phyloP scores from a whole-genome alignment of 2,888 invertebrate species.

The Drosophila prolongata region DNA sequence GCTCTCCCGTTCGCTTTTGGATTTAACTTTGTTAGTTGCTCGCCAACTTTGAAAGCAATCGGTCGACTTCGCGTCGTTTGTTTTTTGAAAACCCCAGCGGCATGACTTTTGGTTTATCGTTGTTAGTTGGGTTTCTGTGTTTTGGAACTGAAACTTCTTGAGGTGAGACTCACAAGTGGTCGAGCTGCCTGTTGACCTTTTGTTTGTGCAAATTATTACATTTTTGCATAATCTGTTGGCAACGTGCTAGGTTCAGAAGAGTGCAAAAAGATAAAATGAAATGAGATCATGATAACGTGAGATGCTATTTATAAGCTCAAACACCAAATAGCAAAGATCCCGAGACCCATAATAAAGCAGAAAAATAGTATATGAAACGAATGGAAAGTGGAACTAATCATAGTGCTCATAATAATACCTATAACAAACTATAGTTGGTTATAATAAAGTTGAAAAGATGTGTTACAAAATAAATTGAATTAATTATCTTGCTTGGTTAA shows the following conservation, averaged over 20 bases:
- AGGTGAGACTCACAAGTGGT: slow-evolving; percentile 47
- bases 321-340: slow-evolving; percentile 20
- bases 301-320: slow-evolving; percentile 58
- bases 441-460: not conserved
- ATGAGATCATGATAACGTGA: slow-evolving; percentile 72
- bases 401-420: slow-evolving; percentile 3
- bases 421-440: not conserved
- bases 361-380: slow-evolving; percentile 15
- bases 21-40: slow-evolving; percentile 48
- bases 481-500: too few species aligned
- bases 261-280: slow-evolving; percentile 37
- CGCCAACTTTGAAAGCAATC: slow-evolving; percentile 53
- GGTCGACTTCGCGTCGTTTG: slow-evolving; percentile 34
- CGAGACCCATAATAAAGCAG: slow-evolving; percentile 14
- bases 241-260: slow-evolving; percentile 48
- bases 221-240: slow-evolving; percentile 62
- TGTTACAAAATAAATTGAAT: not conserved
- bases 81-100: slow-evolving; percentile 39
- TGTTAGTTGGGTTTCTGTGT: slow-evolving; percentile 3
- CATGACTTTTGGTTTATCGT: slow-evolving; percentile 40
- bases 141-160: slow-evolving; percentile 7
- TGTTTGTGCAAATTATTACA: slow-evolving; percentile 34
- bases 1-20: slow-evolving; percentile 10
- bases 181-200: slow-evolving; percentile 64
- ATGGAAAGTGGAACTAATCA: slow-evolving; percentile 52